Percentiles rank a stretch among this genome's conserved stretches.
Evolutionary conservation across 1,140 invertebrate genomes (phyloP).

Genomic region (Dinoponera quadriceps): DNA sequence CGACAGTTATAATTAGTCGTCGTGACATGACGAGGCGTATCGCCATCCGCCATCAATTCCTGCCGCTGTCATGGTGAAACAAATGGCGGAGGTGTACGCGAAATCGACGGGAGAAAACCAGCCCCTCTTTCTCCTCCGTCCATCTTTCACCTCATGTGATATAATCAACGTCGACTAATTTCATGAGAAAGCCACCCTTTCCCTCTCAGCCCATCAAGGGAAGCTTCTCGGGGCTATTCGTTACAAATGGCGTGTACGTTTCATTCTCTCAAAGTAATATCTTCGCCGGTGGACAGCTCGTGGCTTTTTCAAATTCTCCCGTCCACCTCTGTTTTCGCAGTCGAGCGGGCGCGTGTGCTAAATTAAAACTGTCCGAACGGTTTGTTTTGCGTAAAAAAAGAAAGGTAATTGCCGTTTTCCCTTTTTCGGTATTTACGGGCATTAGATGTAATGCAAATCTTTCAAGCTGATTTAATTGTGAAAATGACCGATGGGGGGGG

Average conservation of each 20-base stretch:
- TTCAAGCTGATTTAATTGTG: not conserved
- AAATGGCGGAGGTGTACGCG: not conserved
- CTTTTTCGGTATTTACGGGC: not conserved
- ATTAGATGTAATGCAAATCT: slow-evolving; percentile 12
- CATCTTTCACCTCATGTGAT: not conserved
- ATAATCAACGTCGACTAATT: slow-evolving; percentile 9
- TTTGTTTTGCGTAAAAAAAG: not conserved
- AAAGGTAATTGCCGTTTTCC: slow-evolving; percentile 8
- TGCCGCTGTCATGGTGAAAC: not conserved
- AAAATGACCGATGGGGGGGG: not conserved
- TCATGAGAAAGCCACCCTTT: not conserved
- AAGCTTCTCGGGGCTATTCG: not conserved
- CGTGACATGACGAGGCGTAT: not conserved
- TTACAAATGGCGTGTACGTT: slow-evolving; percentile 5
- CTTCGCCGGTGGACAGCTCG: not conserved
- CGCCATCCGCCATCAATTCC: not conserved
- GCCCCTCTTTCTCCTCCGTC: no score
- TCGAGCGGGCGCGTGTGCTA: not conserved
- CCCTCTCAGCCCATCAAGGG: not conserved
- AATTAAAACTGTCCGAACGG: not conserved
- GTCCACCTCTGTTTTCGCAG: not conserved
- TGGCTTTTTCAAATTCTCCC: not conserved
- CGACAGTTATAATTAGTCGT: slow-evolving; percentile 25
- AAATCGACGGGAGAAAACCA: slow-evolving; percentile 2
- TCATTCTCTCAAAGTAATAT: slow-evolving; percentile 11